A percentile compares a stretch with the other conserved stretches of the same genome.
Evolutionary conservation across 2,113 vertebrate species (phyloP).

Genomic region (Pelusios castaneus): DNA sequence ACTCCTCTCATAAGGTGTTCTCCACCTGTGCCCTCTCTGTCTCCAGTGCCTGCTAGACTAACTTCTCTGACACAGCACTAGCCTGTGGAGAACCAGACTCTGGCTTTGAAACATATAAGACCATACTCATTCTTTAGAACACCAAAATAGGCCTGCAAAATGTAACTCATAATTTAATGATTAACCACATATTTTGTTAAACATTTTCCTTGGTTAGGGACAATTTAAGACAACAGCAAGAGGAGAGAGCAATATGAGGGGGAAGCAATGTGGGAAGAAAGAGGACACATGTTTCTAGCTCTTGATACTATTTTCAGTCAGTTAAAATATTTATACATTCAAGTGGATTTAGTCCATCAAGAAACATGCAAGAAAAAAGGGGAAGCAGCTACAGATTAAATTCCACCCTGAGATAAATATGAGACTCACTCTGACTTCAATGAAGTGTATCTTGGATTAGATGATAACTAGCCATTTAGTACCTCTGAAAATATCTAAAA

Average conservation of each 20-base stretch:
- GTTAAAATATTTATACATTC: not conserved
- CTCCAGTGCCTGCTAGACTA: no score
- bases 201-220: no score
- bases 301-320: no score
- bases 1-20: no score
- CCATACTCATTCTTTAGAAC: not conserved
- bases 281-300: not conserved
- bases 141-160: not conserved
- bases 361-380: not conserved
- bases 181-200: not conserved
- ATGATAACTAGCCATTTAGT: not conserved
- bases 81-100: not conserved
- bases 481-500: not conserved
- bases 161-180: not conserved
- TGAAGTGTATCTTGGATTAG: not conserved
- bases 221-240: not conserved
- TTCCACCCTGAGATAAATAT: not conserved
- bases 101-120: not conserved
- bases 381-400: not conserved
- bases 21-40: no score
- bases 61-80: not conserved
- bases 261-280: not conserved
- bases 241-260: not conserved
- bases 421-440: not conserved
- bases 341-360: not conserved